Evolutionary conservation across 2,888 invertebrate genomes (phyloP).

Genomic region (Pandemis cinnamomeana): DNA sequence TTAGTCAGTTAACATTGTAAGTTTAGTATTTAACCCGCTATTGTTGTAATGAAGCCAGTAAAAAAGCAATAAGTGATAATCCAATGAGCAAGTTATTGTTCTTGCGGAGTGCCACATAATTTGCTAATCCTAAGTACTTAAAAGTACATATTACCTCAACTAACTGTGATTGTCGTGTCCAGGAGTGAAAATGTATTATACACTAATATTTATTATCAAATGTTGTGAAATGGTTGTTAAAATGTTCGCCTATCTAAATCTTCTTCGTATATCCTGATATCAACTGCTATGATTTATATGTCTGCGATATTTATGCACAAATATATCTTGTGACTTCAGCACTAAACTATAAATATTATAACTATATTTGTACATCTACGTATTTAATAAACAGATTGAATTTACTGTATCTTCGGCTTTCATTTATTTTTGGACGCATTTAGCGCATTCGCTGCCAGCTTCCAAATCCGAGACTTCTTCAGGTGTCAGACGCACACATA

Average conservation of each 20-base stretch:
- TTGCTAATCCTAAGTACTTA: constrained; percentile 22
- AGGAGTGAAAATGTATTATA: constrained; percentile 47
- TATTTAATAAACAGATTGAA: not conserved
- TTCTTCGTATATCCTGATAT: not conserved
- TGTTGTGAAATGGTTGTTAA: constrained; percentile 66
- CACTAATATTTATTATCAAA: constrained; percentile 25
- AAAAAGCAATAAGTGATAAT: not conserved
- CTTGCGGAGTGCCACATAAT: constrained; percentile 1
- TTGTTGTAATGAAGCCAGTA: constrained; percentile 8
- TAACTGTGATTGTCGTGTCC: constrained; percentile 71
- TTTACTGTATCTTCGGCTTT: not conserved
- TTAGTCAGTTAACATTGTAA: constrained; percentile 5
- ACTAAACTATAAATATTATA: no score
- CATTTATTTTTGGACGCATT: not conserved
- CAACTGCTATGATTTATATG: not conserved
- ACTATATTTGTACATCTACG: no score
- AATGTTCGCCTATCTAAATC: constrained; percentile 36
- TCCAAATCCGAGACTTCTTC: no score
- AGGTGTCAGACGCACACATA: no score
- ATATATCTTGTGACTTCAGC: not conserved
- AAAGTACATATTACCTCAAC: constrained; percentile 76
- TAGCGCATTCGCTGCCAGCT: no score
- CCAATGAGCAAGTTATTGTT: not conserved
- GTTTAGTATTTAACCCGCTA: constrained; percentile 5
- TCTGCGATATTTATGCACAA: constrained; percentile 3